Evolutionary conservation across 2,113 vertebrate genomes (phyloP).

Genomic region (Lucifuga dentata): DNA sequence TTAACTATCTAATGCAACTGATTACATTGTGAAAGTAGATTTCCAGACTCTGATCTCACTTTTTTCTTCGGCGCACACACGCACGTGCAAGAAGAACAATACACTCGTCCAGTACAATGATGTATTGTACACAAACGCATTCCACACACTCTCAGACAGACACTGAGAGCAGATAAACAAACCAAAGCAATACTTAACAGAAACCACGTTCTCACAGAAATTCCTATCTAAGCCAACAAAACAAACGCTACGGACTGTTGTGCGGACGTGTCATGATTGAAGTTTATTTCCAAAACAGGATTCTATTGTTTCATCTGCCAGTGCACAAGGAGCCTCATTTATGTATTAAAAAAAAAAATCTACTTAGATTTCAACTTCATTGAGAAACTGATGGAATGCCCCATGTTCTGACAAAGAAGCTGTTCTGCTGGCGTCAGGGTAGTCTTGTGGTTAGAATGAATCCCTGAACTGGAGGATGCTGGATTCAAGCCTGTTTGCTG

Average conservation of each 20-base stretch:
- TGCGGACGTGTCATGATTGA: slow-evolving; percentile 5
- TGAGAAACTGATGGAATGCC: slow-evolving; percentile 39
- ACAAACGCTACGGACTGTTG: slow-evolving; percentile 30
- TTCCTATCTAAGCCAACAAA: slow-evolving; percentile 44
- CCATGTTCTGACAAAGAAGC: slow-evolving; percentile 29
- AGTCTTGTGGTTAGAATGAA: slow-evolving; percentile 52
- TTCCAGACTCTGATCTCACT: not conserved
- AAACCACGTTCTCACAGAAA: slow-evolving; percentile 53
- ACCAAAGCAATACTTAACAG: slow-evolving; percentile 45
- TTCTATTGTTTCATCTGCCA: slow-evolving; percentile 38
- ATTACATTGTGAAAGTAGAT: not conserved
- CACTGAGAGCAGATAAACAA: slow-evolving; percentile 56
- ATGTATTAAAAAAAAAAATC: slow-evolving; percentile 35
- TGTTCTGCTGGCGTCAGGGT: slow-evolving; percentile 42
- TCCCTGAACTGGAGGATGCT: slow-evolving; percentile 26
- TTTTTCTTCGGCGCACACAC: not conserved
- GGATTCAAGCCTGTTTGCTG: slow-evolving; percentile 27
- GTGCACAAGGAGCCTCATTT: slow-evolving; percentile 21
- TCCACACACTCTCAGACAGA: slow-evolving; percentile 38
- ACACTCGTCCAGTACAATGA: slow-evolving; percentile 5
- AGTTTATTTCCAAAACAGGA: slow-evolving; percentile 60
- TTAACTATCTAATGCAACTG: not conserved
- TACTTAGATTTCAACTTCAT: slow-evolving; percentile 45
- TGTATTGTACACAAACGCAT: slow-evolving; percentile 33
- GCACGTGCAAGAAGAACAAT: slow-evolving; percentile 6